These are phyloP conservation scores for Leptinotarsa undecemlineata DNA, from an alignment of 1,140 invertebrate species.

Conservation along the genomic window DNA sequence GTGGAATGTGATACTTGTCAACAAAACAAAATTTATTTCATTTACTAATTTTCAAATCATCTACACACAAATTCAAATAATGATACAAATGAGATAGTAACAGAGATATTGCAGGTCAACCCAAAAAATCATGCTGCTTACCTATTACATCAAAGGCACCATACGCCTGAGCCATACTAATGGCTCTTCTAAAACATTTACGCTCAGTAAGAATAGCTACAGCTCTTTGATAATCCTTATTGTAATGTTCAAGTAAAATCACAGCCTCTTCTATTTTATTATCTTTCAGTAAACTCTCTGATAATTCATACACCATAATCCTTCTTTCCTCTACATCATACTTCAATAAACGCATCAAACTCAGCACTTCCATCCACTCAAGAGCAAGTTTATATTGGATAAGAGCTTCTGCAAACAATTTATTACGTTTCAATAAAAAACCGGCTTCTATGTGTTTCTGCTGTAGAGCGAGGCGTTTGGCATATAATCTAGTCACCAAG, in stretches of 20 bases:
- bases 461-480: conserved; percentile 28
- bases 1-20: background rate
- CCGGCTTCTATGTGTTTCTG: conserved; percentile 35
- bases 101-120: background rate
- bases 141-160: conserved; percentile 30
- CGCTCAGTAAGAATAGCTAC: conserved; percentile 26
- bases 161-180: conserved; percentile 34
- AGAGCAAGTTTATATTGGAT: conserved; percentile 30
- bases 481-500: conserved; percentile 33
- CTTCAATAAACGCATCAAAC: conserved; percentile 28
- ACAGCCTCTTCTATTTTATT: conserved; percentile 35
- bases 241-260: conserved; percentile 35
- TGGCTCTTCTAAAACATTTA: conserved; percentile 34
- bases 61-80: background rate
- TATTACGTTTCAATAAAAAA: conserved; percentile 37
- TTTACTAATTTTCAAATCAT: background rate
- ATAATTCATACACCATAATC: conserved; percentile 27
- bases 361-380: conserved; percentile 36
- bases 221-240: conserved; percentile 31
- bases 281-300: conserved; percentile 27
- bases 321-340: conserved; percentile 16
- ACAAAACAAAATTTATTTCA: background rate
- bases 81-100: background rate
- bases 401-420: conserved; percentile 36
- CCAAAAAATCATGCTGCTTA: conserved; percentile 26